Conservation (phyloP, 2,113 vertebrate species). For the Nymphicus hollandicus region DNA sequence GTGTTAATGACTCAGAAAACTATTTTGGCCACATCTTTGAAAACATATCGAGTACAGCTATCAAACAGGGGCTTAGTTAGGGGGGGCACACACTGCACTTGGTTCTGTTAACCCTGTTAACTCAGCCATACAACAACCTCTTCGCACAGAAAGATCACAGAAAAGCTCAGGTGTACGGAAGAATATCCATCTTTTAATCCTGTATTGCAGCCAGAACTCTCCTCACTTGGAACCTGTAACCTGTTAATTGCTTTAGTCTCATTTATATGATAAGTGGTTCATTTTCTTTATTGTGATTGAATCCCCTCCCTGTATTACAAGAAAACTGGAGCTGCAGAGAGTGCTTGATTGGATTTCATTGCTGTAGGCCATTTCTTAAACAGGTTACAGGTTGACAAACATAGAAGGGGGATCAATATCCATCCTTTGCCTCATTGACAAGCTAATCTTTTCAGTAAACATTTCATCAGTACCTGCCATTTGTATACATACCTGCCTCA, state of each 20-base stretch:
- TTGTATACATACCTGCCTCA: constrained; percentile 68
- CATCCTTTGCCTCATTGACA: constrained; percentile 70
- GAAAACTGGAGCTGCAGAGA: constrained; percentile 64
- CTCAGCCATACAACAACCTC: not conserved
- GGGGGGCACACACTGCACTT: fast-evolving
- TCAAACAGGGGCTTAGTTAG: not conserved
- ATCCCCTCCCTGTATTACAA: constrained; percentile 61
- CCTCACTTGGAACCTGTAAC: constrained; percentile 58
- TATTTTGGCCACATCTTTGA: not conserved
- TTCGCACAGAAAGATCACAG: not conserved
- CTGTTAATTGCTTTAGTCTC: constrained; percentile 66
- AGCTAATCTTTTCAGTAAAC: constrained; percentile 77
- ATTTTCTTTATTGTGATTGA: constrained; percentile 74
- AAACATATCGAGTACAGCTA: not conserved
- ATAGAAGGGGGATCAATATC: constrained; percentile 68
- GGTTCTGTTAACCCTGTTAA: not conserved
- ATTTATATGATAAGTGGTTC: constrained; percentile 74
- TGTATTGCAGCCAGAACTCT: constrained; percentile 22
- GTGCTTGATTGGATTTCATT: constrained; percentile 72
- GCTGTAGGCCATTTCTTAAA: constrained; percentile 73
- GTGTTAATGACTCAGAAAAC: not conserved
- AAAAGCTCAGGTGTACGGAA: not conserved
- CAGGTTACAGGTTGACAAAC: constrained; percentile 73
- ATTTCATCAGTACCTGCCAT: constrained; percentile 76
- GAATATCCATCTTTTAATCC: not conserved